Evolutionary conservation across 30 jellyfish, hydroid and myxozoan species (phyloP).

Genomic region (Aurelia coerulea): DNA sequence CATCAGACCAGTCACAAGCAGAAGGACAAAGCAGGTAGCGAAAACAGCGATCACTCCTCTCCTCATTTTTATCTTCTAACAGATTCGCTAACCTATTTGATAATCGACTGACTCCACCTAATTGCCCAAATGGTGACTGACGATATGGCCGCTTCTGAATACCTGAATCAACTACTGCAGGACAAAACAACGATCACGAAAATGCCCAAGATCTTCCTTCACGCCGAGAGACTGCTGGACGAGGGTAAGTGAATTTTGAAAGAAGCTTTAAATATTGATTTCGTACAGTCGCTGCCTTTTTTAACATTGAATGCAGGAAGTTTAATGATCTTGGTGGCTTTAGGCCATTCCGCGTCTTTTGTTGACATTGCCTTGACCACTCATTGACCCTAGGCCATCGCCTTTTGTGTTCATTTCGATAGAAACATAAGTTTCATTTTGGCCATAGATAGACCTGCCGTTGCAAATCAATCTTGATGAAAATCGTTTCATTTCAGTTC

Average conservation of each 20-base stretch:
- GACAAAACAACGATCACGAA: conserved; percentile 95
- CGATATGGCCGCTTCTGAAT: conserved; percentile 97
- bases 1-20: neutral
- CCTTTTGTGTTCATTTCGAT: too few relatives aligned
- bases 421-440: too few relatives aligned
- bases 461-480: too few relatives aligned
- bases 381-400: too few relatives aligned
- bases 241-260: conserved; percentile 76
- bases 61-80: conserved; percentile 48
- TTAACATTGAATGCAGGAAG: too few relatives aligned
- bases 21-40: conserved; percentile 39
- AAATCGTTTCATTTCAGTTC: too few relatives aligned
- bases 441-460: too few relatives aligned
- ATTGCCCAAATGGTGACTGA: conserved; percentile 89
- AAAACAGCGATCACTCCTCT: conserved; percentile 1
- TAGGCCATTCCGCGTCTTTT: conserved; percentile 2
- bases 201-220: conserved; percentile 98
- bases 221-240: conserved; percentile 96
- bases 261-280: neutral
- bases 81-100: conserved; percentile 38
- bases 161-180: conserved; percentile 92
- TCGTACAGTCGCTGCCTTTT: neutral
- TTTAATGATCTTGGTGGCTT: neutral
- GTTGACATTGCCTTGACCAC: neutral
- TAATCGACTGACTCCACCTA: conserved; percentile 59